Conservation (phyloP, 2,113 vertebrate genomes). For the Nothobranchius furzeri region DNA sequence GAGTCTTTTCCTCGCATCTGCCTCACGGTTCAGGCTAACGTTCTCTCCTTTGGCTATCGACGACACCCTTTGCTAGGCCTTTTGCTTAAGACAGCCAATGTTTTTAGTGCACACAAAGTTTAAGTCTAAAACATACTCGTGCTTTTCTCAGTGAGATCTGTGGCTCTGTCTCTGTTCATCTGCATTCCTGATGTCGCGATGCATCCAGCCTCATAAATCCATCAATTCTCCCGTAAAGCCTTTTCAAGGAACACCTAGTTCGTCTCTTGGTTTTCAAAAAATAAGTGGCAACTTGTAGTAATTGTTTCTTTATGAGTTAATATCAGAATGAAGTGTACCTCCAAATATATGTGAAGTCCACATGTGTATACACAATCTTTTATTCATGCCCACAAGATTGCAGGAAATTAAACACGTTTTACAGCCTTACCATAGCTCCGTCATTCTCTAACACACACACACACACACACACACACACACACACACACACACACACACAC, state of each 20-base stretch:
- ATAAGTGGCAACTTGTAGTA: conserved; percentile 13
- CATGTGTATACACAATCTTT: conserved; percentile 4
- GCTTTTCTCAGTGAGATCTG: conserved; percentile 20
- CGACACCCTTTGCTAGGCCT: conserved; percentile 27
- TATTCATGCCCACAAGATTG: conserved; percentile 9
- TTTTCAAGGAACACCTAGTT: conserved; percentile 43
- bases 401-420: conserved; percentile 23
- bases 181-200: conserved; percentile 45
- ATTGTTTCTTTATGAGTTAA: not conserved
- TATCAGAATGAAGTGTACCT: not conserved
- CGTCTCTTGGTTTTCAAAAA: conserved; percentile 8
- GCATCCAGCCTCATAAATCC: conserved; percentile 57
- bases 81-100: conserved; percentile 20
- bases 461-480: conserved; percentile 14
- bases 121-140: conserved; percentile 17
- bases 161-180: conserved; percentile 43
- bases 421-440: conserved; percentile 11
- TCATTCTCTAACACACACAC: conserved; percentile 13
- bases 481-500: conserved; percentile 23
- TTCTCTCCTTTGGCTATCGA: conserved; percentile 31
- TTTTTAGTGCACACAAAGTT: conserved; percentile 17
- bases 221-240: conserved; percentile 48
- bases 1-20: conserved; percentile 42
- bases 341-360: not conserved
- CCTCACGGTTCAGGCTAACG: conserved; percentile 14